Evolutionary conservation across 2,113 vertebrate genomes (phyloP), one percentile per base, ranked within the genome.

Genomic region (Delphinus delphis): DNA sequence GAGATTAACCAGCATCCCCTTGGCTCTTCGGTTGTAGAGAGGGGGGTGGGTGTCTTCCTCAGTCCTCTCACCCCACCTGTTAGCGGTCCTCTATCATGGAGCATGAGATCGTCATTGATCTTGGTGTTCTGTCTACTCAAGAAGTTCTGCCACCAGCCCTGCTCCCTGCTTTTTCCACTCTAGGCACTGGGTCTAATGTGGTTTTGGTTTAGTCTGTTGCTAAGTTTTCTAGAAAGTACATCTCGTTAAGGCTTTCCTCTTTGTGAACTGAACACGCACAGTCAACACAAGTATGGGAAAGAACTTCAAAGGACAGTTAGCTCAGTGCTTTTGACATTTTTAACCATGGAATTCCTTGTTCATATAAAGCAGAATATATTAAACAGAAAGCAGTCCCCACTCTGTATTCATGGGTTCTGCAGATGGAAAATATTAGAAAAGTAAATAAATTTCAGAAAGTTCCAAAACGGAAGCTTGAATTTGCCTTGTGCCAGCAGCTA

Each of bases 21-120:
- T 2, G 21, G 7, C 36, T 60, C 10, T 60, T 84, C 1, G 0
- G 0, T 10, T 18, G 3, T 13, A 23, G n/a, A 36, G 50, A 62
- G 33, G 7, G 5, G 18, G 3, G 70, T 17, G 53, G 11, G 8
- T 25, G 31, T 55, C 36, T 55, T 70, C 18, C 62, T 14, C 21
- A 13, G 18, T 60, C 60, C 76, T 90, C 44, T 80, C 60, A 23
- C 8, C 5, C 13, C 7, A 0, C 6, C 3, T 18, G 17, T 28
- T 58, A 17, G 62, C 0, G 6, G 33, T 63, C 20, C 36, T 60
- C 68, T 28, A 0, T 58, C 86, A 14, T 11, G 3, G 15, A 71
- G 8, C 67, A 73, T 15, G 21, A n/a, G 11, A 23, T 3, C 4
- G 26, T 33, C 62, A 15, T 31, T 50, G 50, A 11, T 28, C 18